Evolutionary conservation across 2,797 vertebrate species (phyloP).

Genomic region (Liparis tanakae): DNA sequence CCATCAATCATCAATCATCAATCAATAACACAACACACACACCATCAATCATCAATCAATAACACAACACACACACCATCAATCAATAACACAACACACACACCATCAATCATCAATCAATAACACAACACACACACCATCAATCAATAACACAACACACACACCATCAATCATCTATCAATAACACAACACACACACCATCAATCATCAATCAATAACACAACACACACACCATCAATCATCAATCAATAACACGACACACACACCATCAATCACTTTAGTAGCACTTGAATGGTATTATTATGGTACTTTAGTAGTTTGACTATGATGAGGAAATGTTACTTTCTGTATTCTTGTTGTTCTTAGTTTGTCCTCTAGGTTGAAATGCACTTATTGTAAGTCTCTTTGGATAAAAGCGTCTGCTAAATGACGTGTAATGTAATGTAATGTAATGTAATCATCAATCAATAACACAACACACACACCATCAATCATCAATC

Average conservation of each 20-base stretch:
- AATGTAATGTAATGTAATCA: no score
- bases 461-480: neutral
- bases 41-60: neutral
- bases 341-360: no score
- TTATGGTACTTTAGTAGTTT: no score
- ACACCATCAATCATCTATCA: neutral
- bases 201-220: neutral
- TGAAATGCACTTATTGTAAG: no score
- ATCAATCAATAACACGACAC: slow-evolving; percentile 5
- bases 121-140: neutral
- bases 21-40: neutral
- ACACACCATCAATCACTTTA: slow-evolving; percentile 30
- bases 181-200: neutral
- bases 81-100: slow-evolving; percentile 30
- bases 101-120: neutral
- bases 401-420: no score
- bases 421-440: no score
- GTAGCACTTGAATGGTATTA: no score
- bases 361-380: no score
- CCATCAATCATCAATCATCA: neutral
- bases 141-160: neutral
- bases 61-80: slow-evolving; percentile 29
- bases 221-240: no score
- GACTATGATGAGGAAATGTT: no score
- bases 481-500: neutral